Percentiles rank a stretch among this genome's conserved stretches.
Evolutionary conservation across 2,888 invertebrate species (phyloP).

Genomic region (Tetragnatha montana): DNA sequence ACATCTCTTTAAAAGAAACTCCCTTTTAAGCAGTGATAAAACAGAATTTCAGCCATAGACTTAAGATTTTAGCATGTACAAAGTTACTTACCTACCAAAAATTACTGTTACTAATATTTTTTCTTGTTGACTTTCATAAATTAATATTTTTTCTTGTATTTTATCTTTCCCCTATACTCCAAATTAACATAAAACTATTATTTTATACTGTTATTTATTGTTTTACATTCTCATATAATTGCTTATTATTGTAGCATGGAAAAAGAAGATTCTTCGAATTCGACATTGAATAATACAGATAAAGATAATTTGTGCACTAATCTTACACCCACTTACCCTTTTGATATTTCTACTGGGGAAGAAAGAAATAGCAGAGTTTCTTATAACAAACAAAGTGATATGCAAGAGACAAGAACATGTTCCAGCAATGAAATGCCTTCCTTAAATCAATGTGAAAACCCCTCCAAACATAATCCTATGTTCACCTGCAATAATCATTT

Average conservation of each 20-base stretch:
- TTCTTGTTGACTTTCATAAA: too few species aligned
- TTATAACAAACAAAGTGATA: constrained; percentile 17
- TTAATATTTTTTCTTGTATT: background rate
- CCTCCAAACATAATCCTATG: constrained; percentile 12
- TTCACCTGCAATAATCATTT: constrained; percentile 30
- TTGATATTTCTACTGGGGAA: constrained; percentile 25
- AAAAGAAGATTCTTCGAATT: constrained; percentile 20
- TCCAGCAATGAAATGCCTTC: constrained; percentile 16
- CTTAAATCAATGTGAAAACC: constrained; percentile 20
- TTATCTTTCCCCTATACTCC: background rate
- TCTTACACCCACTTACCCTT: constrained; percentile 53
- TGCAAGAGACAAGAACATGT: constrained; percentile 17
- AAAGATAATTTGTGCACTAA: constrained; percentile 58
- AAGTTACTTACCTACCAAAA: too few species aligned
- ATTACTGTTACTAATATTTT: too few species aligned
- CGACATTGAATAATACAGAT: background rate
- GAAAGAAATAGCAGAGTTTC: constrained; percentile 20
- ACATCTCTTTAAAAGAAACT: too few species aligned
- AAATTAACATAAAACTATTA: background rate
- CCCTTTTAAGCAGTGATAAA: too few species aligned
- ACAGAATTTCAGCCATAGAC: too few species aligned
- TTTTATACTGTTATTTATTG: too few species aligned
- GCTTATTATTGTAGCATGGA: constrained; percentile 22
- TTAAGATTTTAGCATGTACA: too few species aligned
- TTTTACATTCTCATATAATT: background rate